A percentile compares a stretch with the other conserved stretches of the same genome.
Conservation (phyloP, 2,113 vertebrate genomes). For the Platichthys flesus region DNA sequence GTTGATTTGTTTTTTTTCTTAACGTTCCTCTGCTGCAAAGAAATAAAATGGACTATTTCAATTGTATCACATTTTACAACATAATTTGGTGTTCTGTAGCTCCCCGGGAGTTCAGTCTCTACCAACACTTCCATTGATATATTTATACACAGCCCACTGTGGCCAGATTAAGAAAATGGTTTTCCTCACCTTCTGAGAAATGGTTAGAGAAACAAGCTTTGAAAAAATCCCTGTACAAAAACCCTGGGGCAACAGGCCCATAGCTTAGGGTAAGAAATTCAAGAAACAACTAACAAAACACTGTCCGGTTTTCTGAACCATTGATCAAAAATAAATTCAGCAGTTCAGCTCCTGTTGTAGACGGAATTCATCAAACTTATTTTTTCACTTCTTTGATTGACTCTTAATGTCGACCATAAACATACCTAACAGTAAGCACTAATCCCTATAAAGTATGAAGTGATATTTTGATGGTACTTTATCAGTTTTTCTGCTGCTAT, state of each 20-base stretch:
- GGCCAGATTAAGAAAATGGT: background rate
- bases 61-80: background rate
- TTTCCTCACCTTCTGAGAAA: background rate
- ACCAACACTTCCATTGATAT: no score
- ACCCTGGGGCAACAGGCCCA: background rate
- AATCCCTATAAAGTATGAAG: no score
- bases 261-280: background rate
- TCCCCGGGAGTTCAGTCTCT: background rate
- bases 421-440: no score
- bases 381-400: no score
- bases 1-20: background rate
- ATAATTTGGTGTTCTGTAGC: background rate
- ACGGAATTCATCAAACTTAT: no score
- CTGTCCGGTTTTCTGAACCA: background rate
- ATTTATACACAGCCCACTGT: background rate
- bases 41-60: background rate
- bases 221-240: background rate
- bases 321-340: no score
- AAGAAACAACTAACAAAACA: accelerated
- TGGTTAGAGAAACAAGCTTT: background rate
- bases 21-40: background rate
- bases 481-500: no score
- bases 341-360: background rate
- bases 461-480: no score
- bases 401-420: no score